These are phyloP conservation scores for Bombus sibiricus DNA, from an alignment of 1,140 invertebrate species.

Conservation along the genomic window DNA sequence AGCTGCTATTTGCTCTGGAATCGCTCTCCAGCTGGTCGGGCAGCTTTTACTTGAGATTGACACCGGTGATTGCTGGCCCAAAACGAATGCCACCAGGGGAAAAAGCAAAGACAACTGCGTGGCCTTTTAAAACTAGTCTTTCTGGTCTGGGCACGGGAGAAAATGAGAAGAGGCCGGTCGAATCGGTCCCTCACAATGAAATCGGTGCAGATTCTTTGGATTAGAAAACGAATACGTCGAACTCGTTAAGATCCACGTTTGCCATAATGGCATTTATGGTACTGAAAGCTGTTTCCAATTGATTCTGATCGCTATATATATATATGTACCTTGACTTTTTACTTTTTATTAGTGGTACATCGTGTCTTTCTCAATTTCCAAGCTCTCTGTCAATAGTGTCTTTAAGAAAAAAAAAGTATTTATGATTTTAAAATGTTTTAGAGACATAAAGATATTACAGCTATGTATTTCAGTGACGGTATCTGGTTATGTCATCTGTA, in stretches of 20 bases:
- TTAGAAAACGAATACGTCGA: conserved; percentile 44
- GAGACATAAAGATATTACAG: too few relatives aligned
- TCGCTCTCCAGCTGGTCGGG: neutral
- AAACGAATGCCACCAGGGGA: conserved; percentile 31
- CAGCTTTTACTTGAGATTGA: conserved; percentile 49
- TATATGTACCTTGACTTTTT: neutral
- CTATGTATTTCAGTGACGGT: too few relatives aligned
- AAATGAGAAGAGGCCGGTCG: conserved; percentile 22
- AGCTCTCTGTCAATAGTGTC: neutral
- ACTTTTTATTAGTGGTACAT: neutral
- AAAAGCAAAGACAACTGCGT: conserved; percentile 25
- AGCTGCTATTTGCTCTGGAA: neutral
- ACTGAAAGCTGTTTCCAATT: neutral
- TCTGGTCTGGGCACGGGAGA: conserved; percentile 23
- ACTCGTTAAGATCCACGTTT: conserved; percentile 16
- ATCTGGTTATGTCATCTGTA: too few relatives aligned
- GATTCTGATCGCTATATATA: neutral
- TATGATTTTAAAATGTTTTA: neutral
- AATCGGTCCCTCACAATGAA: conserved; percentile 7
- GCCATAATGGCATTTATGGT: neutral
- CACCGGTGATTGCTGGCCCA: conserved; percentile 47
- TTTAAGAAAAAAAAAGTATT: neutral
- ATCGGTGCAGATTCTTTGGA: conserved; percentile 19
- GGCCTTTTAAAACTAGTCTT: conserved; percentile 37
- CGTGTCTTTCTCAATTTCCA: neutral